phyloP scores from a whole-genome alignment of 2,797 vertebrate species.

The Miichthys miiuy region DNA sequence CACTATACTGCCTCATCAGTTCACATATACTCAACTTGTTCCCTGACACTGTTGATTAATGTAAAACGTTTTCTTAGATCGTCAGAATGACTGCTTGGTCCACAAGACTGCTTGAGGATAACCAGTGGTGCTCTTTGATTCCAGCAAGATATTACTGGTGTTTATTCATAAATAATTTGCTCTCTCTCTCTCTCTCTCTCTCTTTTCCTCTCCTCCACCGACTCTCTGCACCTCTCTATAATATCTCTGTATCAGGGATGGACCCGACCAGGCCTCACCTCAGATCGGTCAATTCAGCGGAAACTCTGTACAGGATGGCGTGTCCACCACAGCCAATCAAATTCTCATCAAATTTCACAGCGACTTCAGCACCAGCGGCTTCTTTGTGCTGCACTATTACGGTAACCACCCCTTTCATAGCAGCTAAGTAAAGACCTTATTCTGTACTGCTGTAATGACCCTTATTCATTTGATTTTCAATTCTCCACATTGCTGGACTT shows the following conservation, averaged over 20 bases:
- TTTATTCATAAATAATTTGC: conserved; percentile 50
- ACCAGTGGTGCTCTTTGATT: conserved; percentile 63
- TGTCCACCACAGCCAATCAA: conserved; percentile 96
- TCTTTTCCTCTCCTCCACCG: not conserved
- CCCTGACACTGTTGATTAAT: conserved; percentile 50
- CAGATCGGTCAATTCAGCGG: conserved; percentile 98
- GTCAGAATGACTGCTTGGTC: conserved; percentile 40
- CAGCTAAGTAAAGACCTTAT: conserved; percentile 37
- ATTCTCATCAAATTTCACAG: conserved; percentile 98
- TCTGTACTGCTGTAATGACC: conserved; percentile 25
- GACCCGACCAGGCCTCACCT: conserved; percentile 94
- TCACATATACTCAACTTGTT: conserved; percentile 29
- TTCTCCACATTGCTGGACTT: conserved; percentile 5
- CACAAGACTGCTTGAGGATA: conserved; percentile 39
- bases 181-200: not conserved
- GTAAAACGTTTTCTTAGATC: conserved; percentile 46
- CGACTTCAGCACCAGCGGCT: conserved; percentile 98
- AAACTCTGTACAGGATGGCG: conserved; percentile 91
- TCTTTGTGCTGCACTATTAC: conserved; percentile 96
- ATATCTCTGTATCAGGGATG: conserved; percentile 87
- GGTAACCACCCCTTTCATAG: conserved; percentile 81
- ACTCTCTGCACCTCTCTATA: not conserved
- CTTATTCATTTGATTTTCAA: conserved; percentile 30
- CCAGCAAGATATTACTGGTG: conserved; percentile 42
- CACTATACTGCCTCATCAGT: conserved; percentile 18